These are phyloP conservation scores for Belonocnema kinseyi DNA, from an alignment of 1,140 invertebrate species.

Conservation along the genomic window DNA sequence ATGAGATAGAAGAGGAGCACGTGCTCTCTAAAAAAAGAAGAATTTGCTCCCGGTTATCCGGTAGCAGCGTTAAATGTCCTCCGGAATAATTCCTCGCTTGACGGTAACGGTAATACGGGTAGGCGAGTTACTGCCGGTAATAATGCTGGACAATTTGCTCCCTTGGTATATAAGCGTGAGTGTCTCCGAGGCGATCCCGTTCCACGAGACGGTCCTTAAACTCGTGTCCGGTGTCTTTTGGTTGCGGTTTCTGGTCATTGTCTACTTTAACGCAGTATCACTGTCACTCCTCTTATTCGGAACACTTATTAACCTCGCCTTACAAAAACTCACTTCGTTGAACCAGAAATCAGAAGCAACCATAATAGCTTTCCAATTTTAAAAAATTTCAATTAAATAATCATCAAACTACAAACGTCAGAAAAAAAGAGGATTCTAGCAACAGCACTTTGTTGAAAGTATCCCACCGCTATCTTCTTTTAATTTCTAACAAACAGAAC, in stretches of 20 bases:
- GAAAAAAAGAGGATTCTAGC: no score
- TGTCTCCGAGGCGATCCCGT: conserved; percentile 54
- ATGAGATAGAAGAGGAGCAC: conserved; percentile 13
- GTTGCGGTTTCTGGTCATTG: conserved; percentile 58
- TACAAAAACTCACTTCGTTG: not conserved
- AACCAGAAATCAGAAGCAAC: not conserved
- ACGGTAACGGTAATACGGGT: conserved; percentile 32
- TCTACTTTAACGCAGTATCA: conserved; percentile 49
- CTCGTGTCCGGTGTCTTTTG: conserved; percentile 58
- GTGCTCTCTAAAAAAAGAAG: conserved; percentile 17
- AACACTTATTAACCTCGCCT: conserved; percentile 24
- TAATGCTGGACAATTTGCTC: conserved; percentile 55
- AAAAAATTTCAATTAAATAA: no score
- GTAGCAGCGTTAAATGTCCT: conserved; percentile 31
- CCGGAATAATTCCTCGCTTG: conserved; percentile 21
- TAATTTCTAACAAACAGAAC: no score
- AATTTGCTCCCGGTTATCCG: conserved; percentile 17
- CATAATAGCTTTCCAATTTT: no score
- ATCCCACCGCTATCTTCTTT: no score
- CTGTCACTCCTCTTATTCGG: conserved; percentile 40
- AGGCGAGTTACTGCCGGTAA: conserved; percentile 44
- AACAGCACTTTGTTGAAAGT: no score
- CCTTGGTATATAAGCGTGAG: conserved; percentile 46
- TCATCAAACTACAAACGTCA: no score
- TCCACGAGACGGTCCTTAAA: conserved; percentile 55